Base-by-base conservation (phyloP, 2,888 invertebrate genomes). In the Seira musarum region DNA sequence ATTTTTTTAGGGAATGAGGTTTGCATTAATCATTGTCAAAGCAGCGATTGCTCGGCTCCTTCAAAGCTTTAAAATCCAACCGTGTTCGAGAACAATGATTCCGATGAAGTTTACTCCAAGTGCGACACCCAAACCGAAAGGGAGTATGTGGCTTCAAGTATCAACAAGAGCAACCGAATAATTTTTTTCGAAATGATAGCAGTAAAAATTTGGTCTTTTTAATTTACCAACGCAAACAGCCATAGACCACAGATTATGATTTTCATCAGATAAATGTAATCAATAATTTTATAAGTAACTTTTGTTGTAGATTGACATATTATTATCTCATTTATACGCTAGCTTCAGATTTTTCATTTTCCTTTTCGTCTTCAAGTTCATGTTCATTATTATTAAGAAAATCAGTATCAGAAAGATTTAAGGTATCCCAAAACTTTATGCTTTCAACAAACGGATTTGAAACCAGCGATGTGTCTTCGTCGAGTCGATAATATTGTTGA, bases 1-100 rank as follows among this genome's bases (percentile, higher is more conserved):
- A n/a, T n/a, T n/a, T n/a, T n/a, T n/a, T n/a, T n/a, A n/a, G n/a
- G n/a, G 91, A 78, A 87, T 90, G 82, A 88, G 91, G 67, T 91
- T 91, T 85, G 91, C 91, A 0, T 88, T 91, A 88, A 88, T 90
- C 85, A 90, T 90, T 61, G 90, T 90, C 0, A 91, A 91, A 87
- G 83, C 87, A 64, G 90, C 89, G 0, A 89, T 91, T 88, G 89
- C 90, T 1, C 87, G 89, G 35, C 87, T 91, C 1, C 82, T 91
- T 81, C 89, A 89, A 86, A 90, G 90, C 80, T 91, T 90, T 85
- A 88, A 89, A 75, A 88, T 91, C 83, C 88, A 88, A 5, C 80
- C 86, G 0, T 89, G 90, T 72, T 82, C 87, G 1, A 90, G 90
- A 86, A 91, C 91, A 0, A 87, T 88, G 61, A 88, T 90, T 67